Base-by-base conservation (phyloP, 35 echinoderm and acorn worm species). In the Strongylocentrotus purpuratus region DNA sequence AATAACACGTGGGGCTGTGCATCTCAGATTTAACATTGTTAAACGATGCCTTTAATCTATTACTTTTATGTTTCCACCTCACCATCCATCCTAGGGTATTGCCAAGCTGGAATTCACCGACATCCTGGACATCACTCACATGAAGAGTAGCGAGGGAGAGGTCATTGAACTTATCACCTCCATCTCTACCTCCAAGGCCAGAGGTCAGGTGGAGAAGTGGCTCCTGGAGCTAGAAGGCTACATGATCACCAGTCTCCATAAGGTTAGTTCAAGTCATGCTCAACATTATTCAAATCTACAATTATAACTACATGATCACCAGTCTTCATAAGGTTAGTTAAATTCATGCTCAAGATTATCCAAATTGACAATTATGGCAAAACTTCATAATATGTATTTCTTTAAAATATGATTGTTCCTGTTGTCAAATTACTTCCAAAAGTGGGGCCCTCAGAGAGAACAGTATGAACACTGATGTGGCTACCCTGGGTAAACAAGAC, bases 121-220 rank as follows among this genome's bases (percentile, higher is more conserved):
- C 85, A 99, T 99, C 45, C 91, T 99, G 2, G 98, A 97, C 61
- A 99, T 99, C 45, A 99, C 98, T n/a, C 98, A 99, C 87, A 99
- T 99, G 98, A 99, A 99, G 97, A 99, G 98, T 92, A 99, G 98
- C 96, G 98, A 99, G 61, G 98, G 98, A 41, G 98, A 99, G 91
- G 97, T 99, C 85, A 96, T 99, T 14, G 93, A 94, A n/a, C 96
- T 99, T 11, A 97, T 98, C 59, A 97, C 96, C 15, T 95, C 92
- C 22, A 99, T 99, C 97, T 99, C 98, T 2, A 99, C 98, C 1
- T 95, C 98, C 52, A 99, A 99, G 92, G 98, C 98, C 46, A 96
- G 98, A 88, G 98, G 98, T 22, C 98, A 99, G 96, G 98, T 99
- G 60, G 98, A 99, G 96, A 99, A 99, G 92, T 99, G 98, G 98